These are phyloP conservation scores for Pavo muticus DNA, from an alignment of 2,113 vertebrate genomes.

Conservation along the genomic window DNA sequence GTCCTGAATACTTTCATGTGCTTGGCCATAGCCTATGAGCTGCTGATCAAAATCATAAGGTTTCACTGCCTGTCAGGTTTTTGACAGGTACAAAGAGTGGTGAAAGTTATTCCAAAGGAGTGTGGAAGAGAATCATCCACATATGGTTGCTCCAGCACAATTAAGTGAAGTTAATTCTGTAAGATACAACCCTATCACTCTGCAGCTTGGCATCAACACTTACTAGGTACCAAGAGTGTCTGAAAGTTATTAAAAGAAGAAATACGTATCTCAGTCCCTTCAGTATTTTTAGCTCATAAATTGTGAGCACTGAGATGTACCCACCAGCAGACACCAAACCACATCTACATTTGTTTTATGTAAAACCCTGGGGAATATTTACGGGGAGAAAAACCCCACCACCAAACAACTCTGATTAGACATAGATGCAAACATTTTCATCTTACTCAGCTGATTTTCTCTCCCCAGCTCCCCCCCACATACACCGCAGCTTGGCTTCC, in stretches of 20 bases:
- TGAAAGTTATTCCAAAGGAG: neutral
- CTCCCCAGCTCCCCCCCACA: neutral
- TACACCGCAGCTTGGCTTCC: neutral
- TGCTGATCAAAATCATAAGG: neutral
- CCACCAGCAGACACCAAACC: neutral
- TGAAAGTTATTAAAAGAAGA: neutral
- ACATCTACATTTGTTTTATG: neutral
- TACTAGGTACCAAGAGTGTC: neutral
- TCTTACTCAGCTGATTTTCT: neutral
- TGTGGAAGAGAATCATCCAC: neutral
- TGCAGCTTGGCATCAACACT: neutral
- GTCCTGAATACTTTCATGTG: neutral
- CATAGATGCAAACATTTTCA: neutral
- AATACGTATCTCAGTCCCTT: neutral
- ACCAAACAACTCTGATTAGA: neutral
- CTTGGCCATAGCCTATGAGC: neutral
- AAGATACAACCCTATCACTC: neutral
- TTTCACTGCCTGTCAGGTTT: neutral
- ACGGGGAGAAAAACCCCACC: neutral
- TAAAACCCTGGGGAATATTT: neutral
- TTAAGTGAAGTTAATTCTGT: neutral
- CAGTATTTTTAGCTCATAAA: neutral
- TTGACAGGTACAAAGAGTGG: neutral
- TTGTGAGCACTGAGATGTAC: neutral
- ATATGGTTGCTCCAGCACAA: neutral